Evolutionary conservation across 2,888 invertebrate species (phyloP).

Genomic region (Sinelater perroti): DNA sequence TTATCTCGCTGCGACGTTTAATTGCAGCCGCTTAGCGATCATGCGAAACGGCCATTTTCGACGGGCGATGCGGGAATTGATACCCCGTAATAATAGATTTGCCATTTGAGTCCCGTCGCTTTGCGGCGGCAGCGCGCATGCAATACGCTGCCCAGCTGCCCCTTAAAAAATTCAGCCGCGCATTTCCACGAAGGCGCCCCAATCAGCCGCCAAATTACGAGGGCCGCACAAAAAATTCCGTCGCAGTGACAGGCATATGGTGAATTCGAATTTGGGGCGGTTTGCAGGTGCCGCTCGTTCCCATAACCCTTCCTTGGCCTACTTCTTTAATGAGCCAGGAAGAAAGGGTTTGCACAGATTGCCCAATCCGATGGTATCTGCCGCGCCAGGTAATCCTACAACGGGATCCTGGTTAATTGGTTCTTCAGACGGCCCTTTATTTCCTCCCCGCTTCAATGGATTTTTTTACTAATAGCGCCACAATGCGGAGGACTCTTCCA

Average conservation of each 20-base stretch:
- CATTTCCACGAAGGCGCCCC: slow-evolving; percentile 26
- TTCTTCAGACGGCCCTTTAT: slow-evolving; percentile 28
- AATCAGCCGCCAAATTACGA: slow-evolving; percentile 32
- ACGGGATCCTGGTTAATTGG: slow-evolving; percentile 44
- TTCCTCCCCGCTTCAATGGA: slow-evolving; percentile 19
- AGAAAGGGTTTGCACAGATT: slow-evolving; percentile 39
- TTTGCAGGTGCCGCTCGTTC: slow-evolving; percentile 45
- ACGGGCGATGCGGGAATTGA: slow-evolving; percentile 5
- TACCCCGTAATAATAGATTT: slow-evolving; percentile 24
- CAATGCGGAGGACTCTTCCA: background rate
- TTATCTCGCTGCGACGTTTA: too few species aligned
- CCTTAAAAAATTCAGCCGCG: slow-evolving; percentile 19
- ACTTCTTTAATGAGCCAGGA: slow-evolving; percentile 37
- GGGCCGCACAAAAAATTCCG: slow-evolving; percentile 29
- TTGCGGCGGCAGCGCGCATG: slow-evolving; percentile 22
- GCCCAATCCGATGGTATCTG: slow-evolving; percentile 31
- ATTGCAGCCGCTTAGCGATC: slow-evolving; percentile 8
- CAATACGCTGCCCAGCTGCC: slow-evolving; percentile 20
- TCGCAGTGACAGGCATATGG: slow-evolving; percentile 43
- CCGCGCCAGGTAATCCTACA: slow-evolving; percentile 42
- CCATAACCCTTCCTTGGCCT: slow-evolving; percentile 43
- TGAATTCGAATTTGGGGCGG: slow-evolving; percentile 42
- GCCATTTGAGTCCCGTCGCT: slow-evolving; percentile 10
- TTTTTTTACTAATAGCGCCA: slow-evolving; percentile 12
- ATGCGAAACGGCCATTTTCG: slow-evolving; percentile 18